A percentile compares a stretch with the other conserved stretches of the same genome.
Conservation (phyloP, 2,797 vertebrate species). For the Synanceia verrucosa region DNA sequence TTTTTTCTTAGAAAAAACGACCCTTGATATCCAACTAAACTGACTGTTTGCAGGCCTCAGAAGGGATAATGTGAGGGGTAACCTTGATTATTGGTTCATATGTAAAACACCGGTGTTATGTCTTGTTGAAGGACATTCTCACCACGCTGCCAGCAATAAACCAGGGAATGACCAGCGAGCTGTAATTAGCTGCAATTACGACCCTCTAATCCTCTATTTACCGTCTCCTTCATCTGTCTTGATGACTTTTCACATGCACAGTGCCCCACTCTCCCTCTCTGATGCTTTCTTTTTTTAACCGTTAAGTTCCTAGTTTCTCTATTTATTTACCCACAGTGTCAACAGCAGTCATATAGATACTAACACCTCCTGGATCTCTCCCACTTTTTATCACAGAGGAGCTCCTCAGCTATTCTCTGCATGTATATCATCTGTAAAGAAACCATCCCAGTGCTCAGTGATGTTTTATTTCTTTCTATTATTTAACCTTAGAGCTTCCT, state of each 20-base stretch:
- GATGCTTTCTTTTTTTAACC: slow-evolving; percentile 20
- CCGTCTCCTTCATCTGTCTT: slow-evolving; percentile 24
- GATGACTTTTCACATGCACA: slow-evolving; percentile 35
- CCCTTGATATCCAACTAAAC: background rate
- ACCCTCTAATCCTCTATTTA: slow-evolving; percentile 62
- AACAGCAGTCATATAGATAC: slow-evolving; percentile 23
- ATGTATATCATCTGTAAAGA: background rate
- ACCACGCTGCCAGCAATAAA: slow-evolving; percentile 38
- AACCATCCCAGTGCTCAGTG: background rate
- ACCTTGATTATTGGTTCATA: slow-evolving; percentile 47
- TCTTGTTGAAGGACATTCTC: slow-evolving; percentile 29
- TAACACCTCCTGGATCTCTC: slow-evolving; percentile 11
- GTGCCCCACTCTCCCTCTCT: background rate
- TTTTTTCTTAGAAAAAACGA: background rate
- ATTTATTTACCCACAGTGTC: slow-evolving; percentile 18
- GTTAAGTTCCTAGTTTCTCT: background rate
- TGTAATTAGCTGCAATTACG: slow-evolving; percentile 64
- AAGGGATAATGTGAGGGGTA: slow-evolving; percentile 30
- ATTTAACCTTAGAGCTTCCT: slow-evolving; percentile 9
- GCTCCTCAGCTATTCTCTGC: background rate
- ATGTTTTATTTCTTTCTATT: slow-evolving; percentile 1
- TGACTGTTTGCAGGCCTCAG: slow-evolving; percentile 30
- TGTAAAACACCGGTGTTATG: slow-evolving; percentile 47
- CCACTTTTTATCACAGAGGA: slow-evolving; percentile 11
- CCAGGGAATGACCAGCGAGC: slow-evolving; percentile 33